These are phyloP conservation scores for Platichthys stellatus DNA, from an alignment of 2,113 vertebrate genomes.

Conservation along the genomic window DNA sequence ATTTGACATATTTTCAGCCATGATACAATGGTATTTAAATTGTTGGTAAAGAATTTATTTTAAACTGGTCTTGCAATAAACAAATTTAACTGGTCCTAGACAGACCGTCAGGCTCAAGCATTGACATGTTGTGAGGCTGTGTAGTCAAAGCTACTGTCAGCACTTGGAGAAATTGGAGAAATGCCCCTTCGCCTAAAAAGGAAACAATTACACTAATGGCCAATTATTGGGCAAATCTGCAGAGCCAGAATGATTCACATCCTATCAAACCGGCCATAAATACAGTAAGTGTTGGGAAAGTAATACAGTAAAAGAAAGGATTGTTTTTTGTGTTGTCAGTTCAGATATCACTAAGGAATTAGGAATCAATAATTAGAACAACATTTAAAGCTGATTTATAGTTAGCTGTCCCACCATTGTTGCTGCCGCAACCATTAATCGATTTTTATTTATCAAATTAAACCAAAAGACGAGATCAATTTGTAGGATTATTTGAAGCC, in stretches of 20 bases:
- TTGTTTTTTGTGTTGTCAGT: not conserved
- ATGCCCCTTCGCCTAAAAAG: not conserved
- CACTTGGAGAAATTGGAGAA: not conserved
- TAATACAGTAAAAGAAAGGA: not conserved
- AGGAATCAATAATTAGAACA: not conserved
- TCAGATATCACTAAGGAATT: not conserved
- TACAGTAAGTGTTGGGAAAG: not conserved
- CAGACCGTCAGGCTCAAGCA: conserved; percentile 7
- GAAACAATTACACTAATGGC: not conserved
- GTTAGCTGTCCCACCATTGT: too few relatives aligned
- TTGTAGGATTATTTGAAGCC: too few relatives aligned
- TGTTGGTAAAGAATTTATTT: too few relatives aligned
- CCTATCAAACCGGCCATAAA: not conserved
- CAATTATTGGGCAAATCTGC: not conserved
- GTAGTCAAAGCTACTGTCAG: not conserved
- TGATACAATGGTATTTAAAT: too few relatives aligned
- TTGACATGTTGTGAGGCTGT: not conserved
- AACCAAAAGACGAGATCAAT: too few relatives aligned
- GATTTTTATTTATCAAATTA: too few relatives aligned
- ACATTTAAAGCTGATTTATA: not conserved
- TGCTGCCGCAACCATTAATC: too few relatives aligned
- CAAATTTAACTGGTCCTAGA: too few relatives aligned
- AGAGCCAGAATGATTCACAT: not conserved
- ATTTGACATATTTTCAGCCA: too few relatives aligned
- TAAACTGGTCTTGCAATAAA: too few relatives aligned